These are phyloP conservation scores for Muricea muricata DNA, from an alignment of 92 coral and sea anemone genomes.

Conservation along the genomic window DNA sequence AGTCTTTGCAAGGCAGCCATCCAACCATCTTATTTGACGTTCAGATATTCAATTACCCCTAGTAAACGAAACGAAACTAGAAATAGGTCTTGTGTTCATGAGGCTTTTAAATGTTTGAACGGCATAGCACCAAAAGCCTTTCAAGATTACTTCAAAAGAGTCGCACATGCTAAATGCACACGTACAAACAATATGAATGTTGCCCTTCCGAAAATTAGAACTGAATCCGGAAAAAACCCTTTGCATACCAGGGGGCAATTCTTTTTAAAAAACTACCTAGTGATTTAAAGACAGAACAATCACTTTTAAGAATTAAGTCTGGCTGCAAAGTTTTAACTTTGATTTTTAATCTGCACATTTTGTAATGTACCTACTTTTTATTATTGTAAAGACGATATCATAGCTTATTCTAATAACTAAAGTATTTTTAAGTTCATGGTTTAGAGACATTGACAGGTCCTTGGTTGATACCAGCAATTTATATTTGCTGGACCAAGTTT, in stretches of 20 bases:
- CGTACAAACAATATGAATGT: neutral
- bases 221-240: conserved; percentile 7
- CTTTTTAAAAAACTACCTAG: neutral
- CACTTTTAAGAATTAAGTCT: conserved; percentile 5
- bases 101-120: neutral
- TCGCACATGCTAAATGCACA: conserved; percentile 2
- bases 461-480: too few relatives aligned
- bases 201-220: conserved; percentile 21
- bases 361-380: too few relatives aligned
- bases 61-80: neutral
- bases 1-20: too few relatives aligned
- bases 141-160: neutral
- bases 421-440: too few relatives aligned
- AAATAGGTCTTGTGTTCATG: neutral
- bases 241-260: conserved; percentile 3
- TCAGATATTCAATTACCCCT: too few relatives aligned
- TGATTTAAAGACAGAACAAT: neutral
- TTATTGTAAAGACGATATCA: too few relatives aligned
- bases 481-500: too few relatives aligned
- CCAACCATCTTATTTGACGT: too few relatives aligned
- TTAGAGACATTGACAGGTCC: too few relatives aligned
- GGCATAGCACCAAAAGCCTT: conserved; percentile 23
- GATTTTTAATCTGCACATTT: too few relatives aligned
- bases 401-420: too few relatives aligned
- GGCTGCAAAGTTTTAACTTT: neutral